Evolutionary conservation across 2,888 invertebrate genomes (phyloP), one percentile per base, ranked within the genome.

Genomic region (Strigamia transsilvanica): DNA sequence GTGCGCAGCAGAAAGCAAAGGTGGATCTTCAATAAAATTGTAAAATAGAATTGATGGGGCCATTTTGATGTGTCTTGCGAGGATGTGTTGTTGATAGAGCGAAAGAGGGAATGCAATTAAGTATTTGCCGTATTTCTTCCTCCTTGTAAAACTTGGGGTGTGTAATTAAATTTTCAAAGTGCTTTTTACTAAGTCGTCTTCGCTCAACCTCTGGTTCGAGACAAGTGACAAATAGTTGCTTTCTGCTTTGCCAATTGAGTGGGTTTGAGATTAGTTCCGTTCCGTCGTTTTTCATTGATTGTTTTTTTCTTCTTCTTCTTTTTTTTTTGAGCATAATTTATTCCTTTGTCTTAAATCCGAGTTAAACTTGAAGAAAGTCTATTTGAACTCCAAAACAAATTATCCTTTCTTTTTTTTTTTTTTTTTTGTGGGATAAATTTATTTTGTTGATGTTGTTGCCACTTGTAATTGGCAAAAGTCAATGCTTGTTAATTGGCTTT

Each of bases 101-200:
- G 23, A 66, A 23, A 21, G 61, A 51, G 61, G 73, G 73, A 73
- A 73, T 73, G 73, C 27, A 73, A 73, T 73, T 73, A 73, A 73
- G 32, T 73, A 73, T 73, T 73, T n/a, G 32, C 32, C 23, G 32
- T 73, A 73, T 73, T 73, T 73, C 73, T 32, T 73, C 32, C n/a
- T 18, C 18, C 27, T 73, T 73, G 27, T 73, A n/a, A 27, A 73
- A 56, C 56, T 56, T 32, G 12, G 27, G 51, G n/a, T 27, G 23
- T 32, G 73, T 73, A 73, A 73, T 73, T 73, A 73, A 73, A 73
- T 73, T 73, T 73, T 73, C 27, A 27, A 32, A 73, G 73, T 56
- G 56, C 56, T 38, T 38, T 38, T 21, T 56, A n/a, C 18, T 56
- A 56, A 56, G 56, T 56, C 56, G 21, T 56, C 46, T 18, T 56